Base-by-base conservation (phyloP, 2,113 vertebrate genomes). In the Apaloderma vittatum region DNA sequence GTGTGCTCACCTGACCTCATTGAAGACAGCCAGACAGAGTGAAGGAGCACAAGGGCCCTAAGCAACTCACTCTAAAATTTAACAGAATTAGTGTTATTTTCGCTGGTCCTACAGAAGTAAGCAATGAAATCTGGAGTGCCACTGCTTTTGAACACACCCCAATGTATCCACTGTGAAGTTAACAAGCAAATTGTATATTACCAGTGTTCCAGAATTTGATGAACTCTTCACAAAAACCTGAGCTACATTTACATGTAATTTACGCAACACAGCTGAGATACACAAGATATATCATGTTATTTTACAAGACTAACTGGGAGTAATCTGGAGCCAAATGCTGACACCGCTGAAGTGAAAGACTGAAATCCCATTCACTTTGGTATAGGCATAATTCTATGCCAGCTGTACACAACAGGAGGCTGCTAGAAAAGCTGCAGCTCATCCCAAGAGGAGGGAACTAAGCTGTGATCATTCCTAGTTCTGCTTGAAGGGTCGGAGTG, bases 21-120 rank as follows among this genome's bases (percentile, higher is more conserved):
- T 40, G 34, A 43, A 62, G 49, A 27, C 4, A 3, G 55, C 9
- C 1, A 43, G 45, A 36, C 17, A 85, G 52, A 52, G 24, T 20
- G 34, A 80, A 86, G 40, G 15, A 80, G 34, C 26, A 30, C 6
- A 19, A 14, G 76, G 15, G 34, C 19, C 34, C 52, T 65, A 34
- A 87, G 11, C 4, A 80, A 30, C 32, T 86, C 61, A 26, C 5
- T 22, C 22, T 48, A 37, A 77, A 58, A 70, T 45, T 4, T 1
- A 16, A 12, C 5, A 3, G 32, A 66, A 71, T 2, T 43, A 2
- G 7, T 49, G 51, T 3, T 0, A 2, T 43, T 80, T 89, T 40
- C 8, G 12, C 8, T 52, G 10, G 27, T 15, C 6, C 16, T 40
- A 8, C 5, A 58, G 46, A 45, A 90, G 45, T 7, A 65, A 11